Evolutionary conservation across 2,888 invertebrate species (phyloP).

Genomic region (Heterodera filipjevi): DNA sequence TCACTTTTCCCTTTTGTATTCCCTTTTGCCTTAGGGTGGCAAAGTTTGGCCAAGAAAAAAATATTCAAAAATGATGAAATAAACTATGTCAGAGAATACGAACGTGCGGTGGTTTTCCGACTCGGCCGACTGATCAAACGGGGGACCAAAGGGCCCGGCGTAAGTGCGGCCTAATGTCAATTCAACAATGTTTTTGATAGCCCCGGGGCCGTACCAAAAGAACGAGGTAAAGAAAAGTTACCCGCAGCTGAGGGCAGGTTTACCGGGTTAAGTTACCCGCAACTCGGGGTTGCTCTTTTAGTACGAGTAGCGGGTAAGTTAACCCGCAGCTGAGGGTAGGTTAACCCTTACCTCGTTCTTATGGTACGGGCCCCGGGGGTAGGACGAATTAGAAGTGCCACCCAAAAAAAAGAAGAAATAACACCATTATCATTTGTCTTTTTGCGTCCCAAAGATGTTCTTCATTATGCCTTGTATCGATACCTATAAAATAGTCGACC

Average conservation of each 20-base stretch:
- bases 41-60: slow-evolving; percentile 48
- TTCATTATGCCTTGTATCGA: slow-evolving; percentile 93
- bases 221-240: too few species aligned
- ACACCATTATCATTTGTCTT: too few species aligned
- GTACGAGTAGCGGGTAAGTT: too few species aligned
- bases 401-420: too few species aligned
- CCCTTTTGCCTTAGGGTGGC: slow-evolving; percentile 62
- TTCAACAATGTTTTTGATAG: too few species aligned
- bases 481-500: slow-evolving; percentile 70
- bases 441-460: slow-evolving; percentile 71
- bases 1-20: slow-evolving; percentile 62
- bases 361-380: too few species aligned
- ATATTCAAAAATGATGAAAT: background rate
- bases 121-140: slow-evolving; percentile 78
- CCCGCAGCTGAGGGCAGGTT: too few species aligned
- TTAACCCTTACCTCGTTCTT: too few species aligned
- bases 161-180: background rate
- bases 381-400: background rate
- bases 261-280: too few species aligned
- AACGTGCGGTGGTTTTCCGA: slow-evolving; percentile 84
- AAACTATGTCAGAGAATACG: slow-evolving; percentile 68
- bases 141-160: slow-evolving; percentile 76
- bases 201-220: too few species aligned
- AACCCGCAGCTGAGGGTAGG: too few species aligned
- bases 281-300: too few species aligned